Evolutionary conservation across 2,113 vertebrate genomes (phyloP).

Genomic region (Thamnophis sirtalis): DNA sequence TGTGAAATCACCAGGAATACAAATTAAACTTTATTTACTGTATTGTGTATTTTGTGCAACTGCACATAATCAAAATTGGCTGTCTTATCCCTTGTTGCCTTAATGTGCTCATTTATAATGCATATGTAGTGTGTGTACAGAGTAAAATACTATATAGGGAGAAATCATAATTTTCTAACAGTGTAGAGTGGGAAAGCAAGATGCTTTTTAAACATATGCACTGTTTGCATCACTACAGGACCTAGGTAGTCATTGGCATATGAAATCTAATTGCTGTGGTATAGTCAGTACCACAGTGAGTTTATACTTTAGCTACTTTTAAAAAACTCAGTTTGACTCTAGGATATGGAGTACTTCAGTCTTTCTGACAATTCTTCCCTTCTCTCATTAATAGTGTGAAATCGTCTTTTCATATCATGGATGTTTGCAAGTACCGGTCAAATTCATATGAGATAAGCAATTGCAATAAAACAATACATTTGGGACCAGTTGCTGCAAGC

Average conservation of each 20-base stretch:
- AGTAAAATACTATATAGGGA: neutral
- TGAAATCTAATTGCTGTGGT: neutral
- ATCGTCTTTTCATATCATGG: constrained; percentile 98
- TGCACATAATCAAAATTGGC: neutral
- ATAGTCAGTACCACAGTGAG: neutral
- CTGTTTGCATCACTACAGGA: neutral
- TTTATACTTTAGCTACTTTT: neutral
- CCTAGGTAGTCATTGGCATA: neutral
- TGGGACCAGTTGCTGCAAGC: constrained; percentile 81
- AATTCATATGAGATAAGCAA: constrained; percentile 79
- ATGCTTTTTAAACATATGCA: neutral
- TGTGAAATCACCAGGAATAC: neutral
- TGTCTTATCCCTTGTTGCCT: neutral
- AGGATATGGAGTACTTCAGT: neutral
- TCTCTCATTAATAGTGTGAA: constrained; percentile 78
- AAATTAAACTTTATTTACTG: neutral
- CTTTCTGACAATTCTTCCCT: neutral
- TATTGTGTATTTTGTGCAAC: neutral
- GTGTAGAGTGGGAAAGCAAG: neutral
- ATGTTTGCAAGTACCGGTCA: constrained; percentile 87
- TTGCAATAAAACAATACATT: constrained; percentile 85
- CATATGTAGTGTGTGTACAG: neutral
- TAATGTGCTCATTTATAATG: neutral
- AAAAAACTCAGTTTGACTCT: neutral
- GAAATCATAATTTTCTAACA: neutral